Base-by-base conservation (phyloP, 1,140 invertebrate species). In the Gerris buenoi region DNA sequence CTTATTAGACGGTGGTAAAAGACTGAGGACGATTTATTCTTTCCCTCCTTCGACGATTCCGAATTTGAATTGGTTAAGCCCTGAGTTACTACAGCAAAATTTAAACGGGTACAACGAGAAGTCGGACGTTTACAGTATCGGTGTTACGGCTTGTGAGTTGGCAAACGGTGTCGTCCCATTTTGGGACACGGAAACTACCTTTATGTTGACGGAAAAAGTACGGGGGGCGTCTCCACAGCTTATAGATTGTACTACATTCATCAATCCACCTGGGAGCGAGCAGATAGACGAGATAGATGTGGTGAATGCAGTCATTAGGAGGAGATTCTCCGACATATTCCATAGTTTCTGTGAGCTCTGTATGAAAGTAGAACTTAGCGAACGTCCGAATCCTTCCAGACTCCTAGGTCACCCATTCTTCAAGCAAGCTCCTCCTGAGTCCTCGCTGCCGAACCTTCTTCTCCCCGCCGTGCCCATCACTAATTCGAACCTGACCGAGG, bases 21-120 rank as follows among this genome's bases (percentile, higher is more conserved):
- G 85, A 76, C 82, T 85, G 70, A 81, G 77, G 65, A 81, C 79
- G 18, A 79, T 93, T 18, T 88, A 90, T 77, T 84, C 83, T 66
- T 88, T 90, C 75, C 90, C 91, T 2, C 77, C 81, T 1, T 82
- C 84, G 27, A 85, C 84, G 46, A 80, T 84, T 66, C 78, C 83
- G 28, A 88, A 89, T 74, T 76, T 95, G 1, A 90, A 91, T 76
- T 95, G 91, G 90, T 80, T 92, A 1, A 91, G 90, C 75, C 93
- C 93, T 23, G 93, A 96, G 79, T 76, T 95, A n/a, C 78, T 95
- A 25, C 86, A 91, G 80, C 91, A 93, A 81, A 94, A 95, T 80
- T 78, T 95, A 66, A 80, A 82, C 71, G 93, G 93, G 10, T 95
- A 95, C 74, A 88, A 90, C 75, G 86, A 88, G 74, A 89, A 89